phyloP scores from a whole-genome alignment of 2,888 invertebrate genomes.

The Heptascelio sp. region DNA sequence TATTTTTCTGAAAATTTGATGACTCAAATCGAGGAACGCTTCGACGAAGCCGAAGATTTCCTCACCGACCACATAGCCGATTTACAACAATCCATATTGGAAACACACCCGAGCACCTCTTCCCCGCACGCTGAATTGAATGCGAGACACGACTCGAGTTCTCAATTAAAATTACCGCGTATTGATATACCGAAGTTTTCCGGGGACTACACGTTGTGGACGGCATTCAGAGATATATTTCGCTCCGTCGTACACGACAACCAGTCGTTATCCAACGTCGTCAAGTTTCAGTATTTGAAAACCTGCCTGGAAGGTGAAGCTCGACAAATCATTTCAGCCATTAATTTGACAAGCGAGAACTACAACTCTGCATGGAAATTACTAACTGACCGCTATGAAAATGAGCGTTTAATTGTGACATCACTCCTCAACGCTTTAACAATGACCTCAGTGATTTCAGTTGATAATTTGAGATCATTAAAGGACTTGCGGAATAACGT shows the following conservation, averaged over 20 bases:
- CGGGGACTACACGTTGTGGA: not conserved
- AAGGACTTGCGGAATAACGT: too few species aligned
- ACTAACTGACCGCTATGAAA: not conserved
- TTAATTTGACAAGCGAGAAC: not conserved
- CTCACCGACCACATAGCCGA: not conserved
- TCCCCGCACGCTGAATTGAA: too few species aligned
- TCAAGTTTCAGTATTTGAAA: slow-evolving; percentile 1
- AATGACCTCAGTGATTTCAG: too few species aligned
- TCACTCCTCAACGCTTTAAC: too few species aligned
- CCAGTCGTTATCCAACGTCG: not conserved
- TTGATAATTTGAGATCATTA: too few species aligned
- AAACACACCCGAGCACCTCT: too few species aligned
- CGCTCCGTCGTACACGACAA: not conserved
- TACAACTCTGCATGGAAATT: not conserved
- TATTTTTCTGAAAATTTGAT: not conserved
- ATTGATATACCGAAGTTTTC: not conserved
- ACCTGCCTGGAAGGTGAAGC: not conserved
- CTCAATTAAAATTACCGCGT: not conserved
- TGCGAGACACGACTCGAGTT: too few species aligned
- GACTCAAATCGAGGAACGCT: not conserved
- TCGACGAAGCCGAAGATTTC: not conserved
- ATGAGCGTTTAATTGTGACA: not conserved
- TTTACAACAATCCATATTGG: too few species aligned
- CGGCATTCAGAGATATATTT: not conserved
- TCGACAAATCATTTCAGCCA: not conserved